phyloP scores from a whole-genome alignment of 2,888 invertebrate species.

The Schrankia costaestrigalis region DNA sequence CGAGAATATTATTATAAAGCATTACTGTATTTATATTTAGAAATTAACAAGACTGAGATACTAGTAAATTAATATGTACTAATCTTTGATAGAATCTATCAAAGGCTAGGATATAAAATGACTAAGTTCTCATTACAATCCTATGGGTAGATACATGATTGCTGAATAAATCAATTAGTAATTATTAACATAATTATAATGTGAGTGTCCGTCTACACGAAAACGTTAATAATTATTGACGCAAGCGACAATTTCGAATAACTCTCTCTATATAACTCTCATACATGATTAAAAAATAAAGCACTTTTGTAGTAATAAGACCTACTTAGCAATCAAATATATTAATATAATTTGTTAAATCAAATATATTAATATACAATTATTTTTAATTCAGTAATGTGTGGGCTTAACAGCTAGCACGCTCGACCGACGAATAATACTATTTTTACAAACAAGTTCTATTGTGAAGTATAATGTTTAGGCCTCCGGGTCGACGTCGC shows the following conservation, averaged over 20 bases:
- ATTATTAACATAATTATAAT: slow-evolving; percentile 25
- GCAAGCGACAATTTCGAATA: slow-evolving; percentile 42
- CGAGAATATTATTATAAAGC: slow-evolving; percentile 9
- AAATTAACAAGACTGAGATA: no score
- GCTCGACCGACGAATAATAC: slow-evolving; percentile 39
- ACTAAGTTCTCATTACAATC: slow-evolving; percentile 20
- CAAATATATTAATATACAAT: slow-evolving; percentile 67
- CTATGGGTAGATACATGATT: slow-evolving; percentile 25
- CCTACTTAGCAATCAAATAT: slow-evolving; percentile 58
- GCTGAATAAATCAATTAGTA: slow-evolving; percentile 32
- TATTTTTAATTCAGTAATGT: slow-evolving; percentile 31
- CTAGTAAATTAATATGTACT: no score
- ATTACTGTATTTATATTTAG: slow-evolving; percentile 3
- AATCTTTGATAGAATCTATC: background rate
- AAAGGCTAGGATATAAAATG: background rate
- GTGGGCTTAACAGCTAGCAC: slow-evolving; percentile 49
- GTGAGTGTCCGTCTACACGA: slow-evolving; percentile 21
- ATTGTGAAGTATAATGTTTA: slow-evolving; percentile 32
- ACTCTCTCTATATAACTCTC: slow-evolving; percentile 43
- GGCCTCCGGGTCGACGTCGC: slow-evolving; percentile 35
- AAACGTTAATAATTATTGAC: slow-evolving; percentile 27
- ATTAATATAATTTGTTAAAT: slow-evolving; percentile 66
- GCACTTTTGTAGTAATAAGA: slow-evolving; percentile 60
- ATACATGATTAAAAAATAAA: slow-evolving; percentile 56
- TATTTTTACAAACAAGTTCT: slow-evolving; percentile 36